These are phyloP conservation scores for Sebastes hopkinsi DNA, from an alignment of 2,797 vertebrate genomes.

Conservation along the genomic window DNA sequence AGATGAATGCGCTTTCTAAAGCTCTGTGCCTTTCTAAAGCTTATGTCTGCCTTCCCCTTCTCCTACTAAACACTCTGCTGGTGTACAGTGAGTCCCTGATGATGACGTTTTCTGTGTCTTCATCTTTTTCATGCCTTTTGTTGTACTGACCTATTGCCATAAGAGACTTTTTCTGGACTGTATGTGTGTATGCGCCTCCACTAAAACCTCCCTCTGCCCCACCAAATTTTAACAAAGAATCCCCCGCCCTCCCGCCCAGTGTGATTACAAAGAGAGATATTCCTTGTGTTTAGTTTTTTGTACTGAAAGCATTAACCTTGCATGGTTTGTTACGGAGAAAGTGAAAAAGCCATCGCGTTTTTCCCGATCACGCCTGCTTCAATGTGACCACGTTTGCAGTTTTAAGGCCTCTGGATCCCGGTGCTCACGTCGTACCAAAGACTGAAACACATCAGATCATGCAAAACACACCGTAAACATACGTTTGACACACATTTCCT, in stretches of 20 bases:
- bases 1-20: constrained; percentile 74
- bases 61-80: constrained; percentile 10
- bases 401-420: constrained; percentile 55
- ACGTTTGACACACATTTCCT: constrained; percentile 8
- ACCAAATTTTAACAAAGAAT: not conserved
- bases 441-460: constrained; percentile 58
- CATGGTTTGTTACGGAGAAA: constrained; percentile 62
- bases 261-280: constrained; percentile 17
- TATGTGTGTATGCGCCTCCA: constrained; percentile 5
- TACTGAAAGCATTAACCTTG: constrained; percentile 37
- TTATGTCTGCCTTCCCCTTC: constrained; percentile 70
- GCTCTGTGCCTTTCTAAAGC: constrained; percentile 84
- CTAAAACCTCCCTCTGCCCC: constrained; percentile 5
- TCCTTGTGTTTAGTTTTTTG: constrained; percentile 47
- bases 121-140: constrained; percentile 31
- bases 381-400: constrained; percentile 39
- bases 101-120: constrained; percentile 35
- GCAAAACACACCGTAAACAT: constrained; percentile 26
- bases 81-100: constrained; percentile 27
- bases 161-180: constrained; percentile 48
- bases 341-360: constrained; percentile 42
- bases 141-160: constrained; percentile 58
- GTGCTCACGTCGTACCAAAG: constrained; percentile 82
- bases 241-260: not conserved
- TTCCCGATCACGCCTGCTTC: constrained; percentile 36